Evolutionary conservation across 2,888 invertebrate genomes (phyloP).

Genomic region (Cremastinae sp.): DNA sequence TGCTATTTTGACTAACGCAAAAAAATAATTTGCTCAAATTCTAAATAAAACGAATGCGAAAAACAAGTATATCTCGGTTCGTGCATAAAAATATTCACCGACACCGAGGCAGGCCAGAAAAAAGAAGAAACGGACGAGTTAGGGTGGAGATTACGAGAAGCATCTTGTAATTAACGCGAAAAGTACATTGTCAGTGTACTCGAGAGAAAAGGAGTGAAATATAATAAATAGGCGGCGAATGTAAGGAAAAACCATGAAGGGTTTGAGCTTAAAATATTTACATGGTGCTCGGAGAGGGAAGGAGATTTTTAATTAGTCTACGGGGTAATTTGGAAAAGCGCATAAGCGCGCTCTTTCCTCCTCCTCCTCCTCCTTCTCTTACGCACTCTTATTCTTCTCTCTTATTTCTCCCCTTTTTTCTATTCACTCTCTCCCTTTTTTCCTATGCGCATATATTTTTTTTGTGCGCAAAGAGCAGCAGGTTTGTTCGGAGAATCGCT

Average conservation of each 20-base stretch:
- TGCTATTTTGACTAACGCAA: too few relatives aligned
- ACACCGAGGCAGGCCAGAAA: too few relatives aligned
- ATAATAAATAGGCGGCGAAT: constrained; percentile 5
- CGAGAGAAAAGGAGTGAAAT: too few relatives aligned
- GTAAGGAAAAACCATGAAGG: constrained; percentile 17
- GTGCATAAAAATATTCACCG: too few relatives aligned
- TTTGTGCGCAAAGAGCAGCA: constrained; percentile 20
- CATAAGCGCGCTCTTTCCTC: constrained; percentile 31
- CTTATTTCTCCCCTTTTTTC: too few relatives aligned
- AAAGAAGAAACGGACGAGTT: too few relatives aligned
- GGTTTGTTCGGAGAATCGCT: constrained; percentile 59
- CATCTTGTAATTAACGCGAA: neutral
- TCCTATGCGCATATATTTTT: constrained; percentile 1
- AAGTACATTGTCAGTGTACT: neutral
- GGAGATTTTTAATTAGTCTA: constrained; percentile 63
- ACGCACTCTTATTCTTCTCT: constrained; percentile 18
- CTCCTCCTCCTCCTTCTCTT: constrained; percentile 26
- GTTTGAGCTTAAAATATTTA: constrained; percentile 14
- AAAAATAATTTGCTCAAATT: too few relatives aligned
- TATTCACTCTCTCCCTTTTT: too few relatives aligned
- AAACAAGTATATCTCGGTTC: too few relatives aligned
- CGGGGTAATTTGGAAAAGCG: constrained; percentile 57
- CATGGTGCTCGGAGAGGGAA: constrained; percentile 40
- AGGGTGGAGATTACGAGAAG: too few relatives aligned
- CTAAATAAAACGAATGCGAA: too few relatives aligned